phyloP scores from a whole-genome alignment of 2,888 invertebrate species.

The Drosophila pseudotakahashii region DNA sequence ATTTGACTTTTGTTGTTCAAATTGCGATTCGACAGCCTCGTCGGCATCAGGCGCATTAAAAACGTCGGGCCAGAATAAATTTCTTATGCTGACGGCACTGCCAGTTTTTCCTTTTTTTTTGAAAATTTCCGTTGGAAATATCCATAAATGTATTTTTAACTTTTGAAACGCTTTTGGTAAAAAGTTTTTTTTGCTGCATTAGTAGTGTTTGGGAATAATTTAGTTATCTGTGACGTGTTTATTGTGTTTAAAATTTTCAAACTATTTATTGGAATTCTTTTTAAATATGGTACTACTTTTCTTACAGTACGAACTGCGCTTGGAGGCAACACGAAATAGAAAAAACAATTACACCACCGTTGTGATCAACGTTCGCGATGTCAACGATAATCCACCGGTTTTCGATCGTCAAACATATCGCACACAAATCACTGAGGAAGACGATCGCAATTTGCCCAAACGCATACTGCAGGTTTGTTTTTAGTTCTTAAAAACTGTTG shows the following conservation, averaged over 20 bases:
- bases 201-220: not conserved
- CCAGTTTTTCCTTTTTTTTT: not conserved
- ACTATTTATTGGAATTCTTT: no score
- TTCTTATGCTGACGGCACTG: not conserved
- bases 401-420: conserved; percentile 97
- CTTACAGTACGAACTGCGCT: conserved; percentile 93
- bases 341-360: conserved; percentile 98
- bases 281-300: not conserved
- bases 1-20: conserved; percentile 27
- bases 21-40: conserved; percentile 5
- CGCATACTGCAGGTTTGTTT: conserved; percentile 93
- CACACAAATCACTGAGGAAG: conserved; percentile 97
- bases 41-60: conserved; percentile 24
- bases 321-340: conserved; percentile 97
- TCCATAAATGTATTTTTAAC: conserved; percentile 6
- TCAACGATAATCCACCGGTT: conserved; percentile 93
- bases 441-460: conserved; percentile 96
- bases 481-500: conserved; percentile 85
- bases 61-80: conserved; percentile 30
- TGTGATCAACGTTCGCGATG: conserved; percentile 98
- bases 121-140: not conserved
- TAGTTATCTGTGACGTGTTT: not conserved
- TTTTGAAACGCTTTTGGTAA: not conserved
- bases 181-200: not conserved
- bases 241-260: not conserved